Percentiles rank a stretch among this genome's conserved stretches.
These are phyloP conservation scores for Lerema accius DNA, from an alignment of 1,140 invertebrate species.

Conservation along the genomic window DNA sequence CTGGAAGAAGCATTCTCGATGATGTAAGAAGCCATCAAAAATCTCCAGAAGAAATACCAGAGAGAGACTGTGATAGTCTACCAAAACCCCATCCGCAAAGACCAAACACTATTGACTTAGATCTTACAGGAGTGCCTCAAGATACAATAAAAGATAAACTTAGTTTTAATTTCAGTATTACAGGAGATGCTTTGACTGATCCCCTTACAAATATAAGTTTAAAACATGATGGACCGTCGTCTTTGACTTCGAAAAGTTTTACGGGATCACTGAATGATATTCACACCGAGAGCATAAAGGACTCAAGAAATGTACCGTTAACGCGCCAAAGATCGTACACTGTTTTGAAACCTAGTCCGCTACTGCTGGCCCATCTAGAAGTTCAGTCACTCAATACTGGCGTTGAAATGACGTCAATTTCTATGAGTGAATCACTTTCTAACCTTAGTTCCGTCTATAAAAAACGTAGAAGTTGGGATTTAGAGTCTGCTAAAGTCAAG, in stretches of 20 bases:
- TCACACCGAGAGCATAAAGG: conserved; percentile 59
- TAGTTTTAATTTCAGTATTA: conserved; percentile 45
- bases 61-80: conserved; percentile 56
- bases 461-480: conserved; percentile 82
- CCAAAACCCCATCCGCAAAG: conserved; percentile 36
- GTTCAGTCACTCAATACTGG: conserved; percentile 76
- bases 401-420: conserved; percentile 79
- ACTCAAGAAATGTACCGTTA: conserved; percentile 63
- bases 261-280: conserved; percentile 78
- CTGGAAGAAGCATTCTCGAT: conserved; percentile 44
- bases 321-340: conserved; percentile 85
- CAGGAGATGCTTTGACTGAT: conserved; percentile 49
- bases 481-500: conserved; percentile 73
- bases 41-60: conserved; percentile 54
- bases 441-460: conserved; percentile 53
- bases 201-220: conserved; percentile 45
- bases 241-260: conserved; percentile 73
- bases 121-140: conserved; percentile 20
- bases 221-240: conserved; percentile 60
- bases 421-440: conserved; percentile 72
- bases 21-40: conserved; percentile 36
- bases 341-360: conserved; percentile 84
- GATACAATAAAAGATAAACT: conserved; percentile 39
- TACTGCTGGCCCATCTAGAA: conserved; percentile 84
- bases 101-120: conserved; percentile 19